These are phyloP conservation scores for Apeira syringaria DNA, from an alignment of 2,888 invertebrate species.

Conservation along the genomic window DNA sequence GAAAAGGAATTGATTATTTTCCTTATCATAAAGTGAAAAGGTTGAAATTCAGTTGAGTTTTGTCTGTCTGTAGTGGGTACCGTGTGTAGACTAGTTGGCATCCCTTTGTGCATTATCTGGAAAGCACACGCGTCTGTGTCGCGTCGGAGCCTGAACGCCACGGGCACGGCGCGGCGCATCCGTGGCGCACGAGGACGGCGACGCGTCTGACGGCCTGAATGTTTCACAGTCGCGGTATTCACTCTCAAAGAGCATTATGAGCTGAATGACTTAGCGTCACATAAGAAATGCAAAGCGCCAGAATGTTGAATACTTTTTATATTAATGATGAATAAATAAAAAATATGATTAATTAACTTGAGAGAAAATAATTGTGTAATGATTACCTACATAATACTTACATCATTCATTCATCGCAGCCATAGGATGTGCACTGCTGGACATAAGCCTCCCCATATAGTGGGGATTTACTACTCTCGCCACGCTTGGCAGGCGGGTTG, in stretches of 20 bases:
- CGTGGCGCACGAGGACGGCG: constrained; percentile 49
- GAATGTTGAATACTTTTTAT: too few relatives aligned
- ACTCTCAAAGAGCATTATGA: constrained; percentile 30
- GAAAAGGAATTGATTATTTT: constrained; percentile 23
- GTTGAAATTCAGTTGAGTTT: constrained; percentile 32
- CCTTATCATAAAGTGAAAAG: constrained; percentile 30
- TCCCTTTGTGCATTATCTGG: constrained; percentile 50
- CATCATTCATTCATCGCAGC: too few relatives aligned
- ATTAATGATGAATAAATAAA: too few relatives aligned
- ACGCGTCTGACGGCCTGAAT: constrained; percentile 41
- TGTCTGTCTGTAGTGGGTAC: constrained; percentile 24
- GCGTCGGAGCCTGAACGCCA: constrained; percentile 37
- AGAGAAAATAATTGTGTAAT: too few relatives aligned
- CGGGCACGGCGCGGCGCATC: too few relatives aligned
- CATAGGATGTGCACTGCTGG: too few relatives aligned
- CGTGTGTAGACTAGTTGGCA: constrained; percentile 32
- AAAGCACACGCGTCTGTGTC: constrained; percentile 44
- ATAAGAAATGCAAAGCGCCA: constrained; percentile 28
- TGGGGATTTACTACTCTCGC: too few relatives aligned
- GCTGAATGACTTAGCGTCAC: constrained; percentile 30
- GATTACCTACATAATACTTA: too few relatives aligned
- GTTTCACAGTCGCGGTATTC: constrained; percentile 35
- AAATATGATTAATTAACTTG: too few relatives aligned
- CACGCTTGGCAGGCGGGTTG: too few relatives aligned
- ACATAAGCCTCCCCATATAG: too few relatives aligned